Base-by-base conservation (phyloP, 2,888 invertebrate genomes). In the Ichneumoninae sp. region DNA sequence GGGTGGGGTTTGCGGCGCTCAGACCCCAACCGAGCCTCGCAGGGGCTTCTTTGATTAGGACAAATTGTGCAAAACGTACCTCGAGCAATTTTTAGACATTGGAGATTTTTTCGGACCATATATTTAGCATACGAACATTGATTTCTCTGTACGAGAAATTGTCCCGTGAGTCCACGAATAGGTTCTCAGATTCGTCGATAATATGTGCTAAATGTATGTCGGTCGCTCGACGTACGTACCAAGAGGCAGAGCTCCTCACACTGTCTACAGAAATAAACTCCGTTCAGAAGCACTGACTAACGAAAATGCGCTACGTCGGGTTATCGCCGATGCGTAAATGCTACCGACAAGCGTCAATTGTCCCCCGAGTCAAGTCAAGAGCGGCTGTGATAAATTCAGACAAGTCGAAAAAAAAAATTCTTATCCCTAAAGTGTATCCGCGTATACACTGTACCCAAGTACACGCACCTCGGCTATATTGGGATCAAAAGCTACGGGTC, bases 311-410 rank as follows among this genome's bases (percentile, higher is more conserved):
- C 83, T 71, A 85, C 83, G 88, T 86, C 83, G 77, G 79, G 84
- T 82, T 85, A 87, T 87, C 84, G 86, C 74, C 80, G 87, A 87
- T 87, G 86, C 87, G 84, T 84, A 81, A 75, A 60, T 81, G 84
- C 81, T 82, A 88, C 79, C 86, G 85, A 88, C 89, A 88, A 88
- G 84, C 86, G 84, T 85, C 86, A 87, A 89, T 89, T 89, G 88
- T 88, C 83, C 79, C 70, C 85, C 76, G 75, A 75, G 84, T 87
- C 82, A 86, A 87, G 89, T 86, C 86, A 47, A 47, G 86, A 89
- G 88, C 88, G 86, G 86, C 69, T 80, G 83, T 86, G 86, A 89
- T 89, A 88, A 89, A 89, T 90, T 85, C 85, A 70, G 40, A 82
- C 71, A 79, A 71, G 70, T 40, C 8, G 36, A 44, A 44, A 13